These are phyloP conservation scores for Yponomeuta plumbellus DNA, from an alignment of 2,888 invertebrate genomes.

Conservation along the genomic window DNA sequence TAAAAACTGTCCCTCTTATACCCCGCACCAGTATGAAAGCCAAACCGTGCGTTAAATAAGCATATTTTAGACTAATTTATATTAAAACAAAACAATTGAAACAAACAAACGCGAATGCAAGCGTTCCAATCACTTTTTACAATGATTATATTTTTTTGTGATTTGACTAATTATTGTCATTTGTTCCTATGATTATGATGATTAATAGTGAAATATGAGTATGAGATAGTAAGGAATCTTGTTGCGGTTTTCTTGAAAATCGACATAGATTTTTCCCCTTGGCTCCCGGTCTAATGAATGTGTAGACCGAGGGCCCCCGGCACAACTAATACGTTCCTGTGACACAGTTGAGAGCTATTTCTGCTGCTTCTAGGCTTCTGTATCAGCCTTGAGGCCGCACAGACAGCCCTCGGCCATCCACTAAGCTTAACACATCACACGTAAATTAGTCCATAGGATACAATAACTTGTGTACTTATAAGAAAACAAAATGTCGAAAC, in stretches of 20 bases:
- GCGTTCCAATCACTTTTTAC: slow-evolving; percentile 49
- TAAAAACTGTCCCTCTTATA: slow-evolving; percentile 55
- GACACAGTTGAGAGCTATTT: slow-evolving; percentile 35
- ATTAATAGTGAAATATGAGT: slow-evolving; percentile 40
- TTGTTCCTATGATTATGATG: slow-evolving; percentile 71
- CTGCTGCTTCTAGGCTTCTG: slow-evolving; percentile 29
- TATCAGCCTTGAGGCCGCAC: slow-evolving; percentile 28
- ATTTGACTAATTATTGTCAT: slow-evolving; percentile 71
- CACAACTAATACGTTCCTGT: slow-evolving; percentile 51
- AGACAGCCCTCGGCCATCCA: slow-evolving; percentile 31
- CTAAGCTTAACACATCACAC: slow-evolving; percentile 52
- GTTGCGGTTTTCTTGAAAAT: slow-evolving; percentile 73
- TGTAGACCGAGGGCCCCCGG: slow-evolving; percentile 15
- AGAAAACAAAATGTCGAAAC: slow-evolving; percentile 74
- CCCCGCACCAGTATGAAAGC: slow-evolving; percentile 67
- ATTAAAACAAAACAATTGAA: slow-evolving; percentile 23
- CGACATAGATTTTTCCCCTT: slow-evolving; percentile 62
- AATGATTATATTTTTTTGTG: slow-evolving; percentile 64
- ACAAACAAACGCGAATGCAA: slow-evolving; percentile 54
- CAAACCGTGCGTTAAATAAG: slow-evolving; percentile 66
- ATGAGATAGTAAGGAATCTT: slow-evolving; percentile 45
- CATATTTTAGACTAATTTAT: slow-evolving; percentile 62
- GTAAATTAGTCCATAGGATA: slow-evolving; percentile 65
- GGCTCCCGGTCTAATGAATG: neutral
- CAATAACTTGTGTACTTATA: slow-evolving; percentile 70